Base-by-base conservation (phyloP, 2,888 invertebrate genomes). In the Dynastes hyllus region DNA sequence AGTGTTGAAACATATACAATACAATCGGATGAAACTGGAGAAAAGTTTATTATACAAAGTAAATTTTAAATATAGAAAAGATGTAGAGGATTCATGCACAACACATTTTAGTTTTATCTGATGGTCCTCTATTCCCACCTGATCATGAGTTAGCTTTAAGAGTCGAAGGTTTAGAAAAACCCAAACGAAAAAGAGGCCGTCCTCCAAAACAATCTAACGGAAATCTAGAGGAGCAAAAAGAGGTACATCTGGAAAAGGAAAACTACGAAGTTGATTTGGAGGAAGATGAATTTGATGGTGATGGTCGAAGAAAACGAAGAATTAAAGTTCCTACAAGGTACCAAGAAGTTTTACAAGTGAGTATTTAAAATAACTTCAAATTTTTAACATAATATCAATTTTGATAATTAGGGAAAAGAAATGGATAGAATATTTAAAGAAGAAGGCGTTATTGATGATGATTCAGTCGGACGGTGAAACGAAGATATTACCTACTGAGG, bases 401-500 rank as follows among this genome's bases (percentile, higher is more conserved):
- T 55, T 45, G 9, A 11, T 45, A 37, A 84, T 63, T 80, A 94
- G 91, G 95, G 95, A 3, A 93, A 94, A 87, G 95, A 95, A 87
- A 88, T 95, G 71, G 95, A 95, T 84, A 91, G 93, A 82, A 93
- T 95, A 82, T 93, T 94, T 83, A 91, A 92, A 84, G 93, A 94
- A 84, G 93, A 94, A 87, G 95, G 94, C 0, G 92, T 95, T 11
- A 92, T 92, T 37, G 94, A 94, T 78, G 92, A 91, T 50, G 91
- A 91, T 61, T 93, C 93, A 86, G 13, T 90, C 89, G 66, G 91
- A 91, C 9, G 85, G 85, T 1, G 90, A 90, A 1, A 76, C 0
- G 81, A 82, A 87, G 83, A 85, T 83, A 81, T 90, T 82, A 83
- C 82, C 37, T 84, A 45, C 29, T 4, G 70, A 61, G 37, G 69